Base-by-base conservation (phyloP, 2,797 vertebrate genomes). In the Sebastes itinus region DNA sequence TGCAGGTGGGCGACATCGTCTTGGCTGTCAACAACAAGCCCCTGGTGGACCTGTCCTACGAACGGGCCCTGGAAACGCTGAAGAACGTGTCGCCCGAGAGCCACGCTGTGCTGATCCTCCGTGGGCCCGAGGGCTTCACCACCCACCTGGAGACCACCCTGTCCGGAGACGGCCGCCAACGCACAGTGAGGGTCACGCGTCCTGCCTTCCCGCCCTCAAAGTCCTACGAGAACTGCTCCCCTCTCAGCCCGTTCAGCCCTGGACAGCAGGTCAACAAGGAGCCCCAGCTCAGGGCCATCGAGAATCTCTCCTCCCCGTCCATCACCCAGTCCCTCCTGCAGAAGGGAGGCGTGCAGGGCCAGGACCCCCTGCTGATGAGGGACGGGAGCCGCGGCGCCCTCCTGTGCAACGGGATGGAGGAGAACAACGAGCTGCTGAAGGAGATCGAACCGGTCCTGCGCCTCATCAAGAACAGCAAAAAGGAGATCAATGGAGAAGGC, bases 101-200 rank as follows among this genome's bases (percentile, higher is more conserved):
- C 82, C 97, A 98, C 0, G 98, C 98, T 6, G 97, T 98, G 30
- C 96, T 99, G 76, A 98, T 99, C 83, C 96, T 99, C 73, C 95
- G 98, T 0, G 98, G 98, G 33, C 98, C 98, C 0, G 98, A 99
- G 93, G 98, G 98, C 65, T 99, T 98, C 94, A 98, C 97, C 88
- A 99, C 98, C 7, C 97, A 99, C 91, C 92, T 99, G 92, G 98
- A 99, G 94, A 99, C 98, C 90, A 99, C 98, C 0, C 96, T 99
- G 10, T 86, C 96, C 0, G 96, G 97, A 0, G 98, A 99, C 2
- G 98, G 98, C n/a, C 97, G 96, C 0, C 97, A 97, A 2, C 97
- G 97, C 90, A 99, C 98, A 3, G 92, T 99, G 77, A 95, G 98
- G 1, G 94, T 99, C 83, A 99, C 98, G 14, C 95, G 95, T 46